A percentile compares a stretch with the other conserved stretches of the same genome.
These are phyloP conservation scores for Drosophila leontia DNA, from an alignment of 1,140 invertebrate genomes.

Conservation along the genomic window DNA sequence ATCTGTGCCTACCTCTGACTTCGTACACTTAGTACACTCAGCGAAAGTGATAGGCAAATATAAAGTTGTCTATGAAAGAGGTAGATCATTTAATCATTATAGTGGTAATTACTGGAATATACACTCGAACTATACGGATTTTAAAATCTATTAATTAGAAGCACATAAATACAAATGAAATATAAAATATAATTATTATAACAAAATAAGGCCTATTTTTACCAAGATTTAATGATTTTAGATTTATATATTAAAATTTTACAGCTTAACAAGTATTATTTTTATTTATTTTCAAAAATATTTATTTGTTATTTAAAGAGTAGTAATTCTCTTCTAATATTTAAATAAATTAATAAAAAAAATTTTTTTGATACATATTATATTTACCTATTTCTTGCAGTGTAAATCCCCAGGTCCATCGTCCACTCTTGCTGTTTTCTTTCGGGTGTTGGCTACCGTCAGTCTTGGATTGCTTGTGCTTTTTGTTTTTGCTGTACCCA, in stretches of 20 bases:
- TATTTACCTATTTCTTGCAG: neutral
- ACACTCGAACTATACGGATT: no score
- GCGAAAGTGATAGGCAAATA: constrained; percentile 11
- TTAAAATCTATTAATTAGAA: no score
- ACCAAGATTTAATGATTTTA: no score
- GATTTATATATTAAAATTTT: no score
- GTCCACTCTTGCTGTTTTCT: constrained; percentile 21
- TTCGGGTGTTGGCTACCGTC: constrained; percentile 57
- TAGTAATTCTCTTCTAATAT: no score
- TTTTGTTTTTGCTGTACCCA: constrained; percentile 79
- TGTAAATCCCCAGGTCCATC: neutral
- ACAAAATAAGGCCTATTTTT: no score
- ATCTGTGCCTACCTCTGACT: constrained; percentile 39
- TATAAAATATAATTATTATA: no score
- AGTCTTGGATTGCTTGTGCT: constrained; percentile 34
- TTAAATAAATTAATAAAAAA: no score
- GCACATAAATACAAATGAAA: no score
- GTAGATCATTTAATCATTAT: neutral
- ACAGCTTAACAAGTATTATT: no score
- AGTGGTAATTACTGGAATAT: neutral
- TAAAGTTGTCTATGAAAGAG: neutral
- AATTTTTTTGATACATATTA: neutral
- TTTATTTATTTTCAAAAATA: no score
- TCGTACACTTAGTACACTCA: constrained; percentile 5
- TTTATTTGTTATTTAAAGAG: no score